Evolutionary conservation across 2,888 invertebrate species (phyloP), one percentile per base, ranked within the genome.

Genomic region (Smittia sp.): DNA sequence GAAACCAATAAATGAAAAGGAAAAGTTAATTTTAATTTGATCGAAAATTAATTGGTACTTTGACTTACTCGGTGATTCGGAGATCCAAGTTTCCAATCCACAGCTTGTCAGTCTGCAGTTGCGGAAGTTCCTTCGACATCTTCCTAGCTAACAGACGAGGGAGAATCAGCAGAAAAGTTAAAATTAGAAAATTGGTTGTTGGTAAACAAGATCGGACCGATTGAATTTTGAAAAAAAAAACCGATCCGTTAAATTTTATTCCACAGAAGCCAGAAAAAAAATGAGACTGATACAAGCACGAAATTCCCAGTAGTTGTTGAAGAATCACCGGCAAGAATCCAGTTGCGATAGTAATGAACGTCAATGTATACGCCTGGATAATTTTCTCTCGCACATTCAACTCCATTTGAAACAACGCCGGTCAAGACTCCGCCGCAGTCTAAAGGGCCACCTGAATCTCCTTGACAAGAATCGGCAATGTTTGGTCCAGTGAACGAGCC

Each of bases 1-100:
- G 91, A 90, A 90, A 94, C 94, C 94, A 86, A 90, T 92, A 89
- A 58, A 13, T 11, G 11, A 52, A 18, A 20, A 20, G 4, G 15
- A 58, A 22, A 76, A 76, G 27, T 74, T 24, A 74, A 75, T 74
- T 25, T 25, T 15, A 74, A 24, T 38, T 54, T 22, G 15, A 58
- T 58, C 1, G 54, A 38, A 46, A 24, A 20, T 38, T 9, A 74
- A 70, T 73, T 15, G 6, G 7, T 66, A 25, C n/a, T 20, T 78
- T 80, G 82, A 88, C 95, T 93, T 93, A 96, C 96, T 97, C 96
- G 86, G 93, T 94, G 82, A 96, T 87, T 81, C 94, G 86, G 7
- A 90, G 85, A 82, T 96, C 96, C 76, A 96, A 84, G 83, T 96
- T 96, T 72, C 96, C 96, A 76, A 97, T 90, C 96, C 96, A 96